Conservation (phyloP, 1,140 invertebrate species). For the Rhyacophila brunnea region DNA sequence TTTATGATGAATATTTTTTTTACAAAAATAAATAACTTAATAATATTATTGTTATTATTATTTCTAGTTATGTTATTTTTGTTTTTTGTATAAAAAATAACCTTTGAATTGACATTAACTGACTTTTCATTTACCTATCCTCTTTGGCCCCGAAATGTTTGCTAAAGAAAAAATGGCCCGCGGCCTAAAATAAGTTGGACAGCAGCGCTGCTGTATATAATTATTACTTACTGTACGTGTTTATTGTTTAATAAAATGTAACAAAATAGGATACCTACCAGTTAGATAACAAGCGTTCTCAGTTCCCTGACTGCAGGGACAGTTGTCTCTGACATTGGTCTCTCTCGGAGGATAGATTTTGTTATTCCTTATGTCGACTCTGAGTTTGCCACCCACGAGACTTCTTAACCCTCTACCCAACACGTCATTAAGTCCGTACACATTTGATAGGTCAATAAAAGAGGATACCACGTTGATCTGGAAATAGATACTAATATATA, state of each 20-base stretch:
- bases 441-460: constrained; percentile 18
- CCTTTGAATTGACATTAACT: too few relatives aligned
- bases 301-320: constrained; percentile 8
- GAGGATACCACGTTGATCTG: constrained; percentile 17
- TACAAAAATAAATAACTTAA: too few relatives aligned
- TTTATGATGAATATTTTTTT: too few relatives aligned
- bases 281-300: constrained; percentile 24
- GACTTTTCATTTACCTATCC: too few relatives aligned
- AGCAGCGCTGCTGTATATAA: too few relatives aligned
- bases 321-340: background rate
- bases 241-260: background rate
- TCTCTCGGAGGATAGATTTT: constrained; percentile 29
- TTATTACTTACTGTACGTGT: background rate
- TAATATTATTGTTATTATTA: too few relatives aligned
- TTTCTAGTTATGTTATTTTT: too few relatives aligned
- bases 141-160: too few relatives aligned
- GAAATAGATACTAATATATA: constrained; percentile 1
- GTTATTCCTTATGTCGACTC: constrained; percentile 8
- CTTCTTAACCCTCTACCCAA: constrained; percentile 1
- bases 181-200: too few relatives aligned
- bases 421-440: constrained; percentile 5
- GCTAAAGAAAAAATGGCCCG: too few relatives aligned
- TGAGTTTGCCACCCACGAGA: constrained; percentile 5
- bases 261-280: too few relatives aligned
- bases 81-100: too few relatives aligned